These are phyloP conservation scores for Drosophila micromelanica DNA, from an alignment of 1,140 invertebrate species.

Conservation along the genomic window DNA sequence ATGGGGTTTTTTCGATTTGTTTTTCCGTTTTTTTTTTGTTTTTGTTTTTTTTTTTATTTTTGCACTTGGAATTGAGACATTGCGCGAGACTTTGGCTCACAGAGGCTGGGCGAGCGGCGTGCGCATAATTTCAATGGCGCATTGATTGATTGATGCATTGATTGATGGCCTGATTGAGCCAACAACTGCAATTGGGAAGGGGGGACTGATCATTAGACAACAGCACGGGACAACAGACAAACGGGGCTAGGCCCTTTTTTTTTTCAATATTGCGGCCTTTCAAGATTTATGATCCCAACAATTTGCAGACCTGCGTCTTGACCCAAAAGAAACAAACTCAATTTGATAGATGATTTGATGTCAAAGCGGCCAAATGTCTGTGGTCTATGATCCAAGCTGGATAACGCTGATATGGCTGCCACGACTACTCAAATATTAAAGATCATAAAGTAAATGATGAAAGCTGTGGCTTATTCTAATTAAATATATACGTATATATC, in stretches of 20 bases:
- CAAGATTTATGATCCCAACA: constrained; percentile 38
- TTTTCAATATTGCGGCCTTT: not conserved
- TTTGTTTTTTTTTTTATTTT: constrained; percentile 2
- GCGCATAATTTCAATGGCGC: constrained; percentile 64
- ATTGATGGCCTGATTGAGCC: constrained; percentile 18
- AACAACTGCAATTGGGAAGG: constrained; percentile 29
- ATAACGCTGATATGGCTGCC: too few relatives aligned
- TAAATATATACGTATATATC: too few relatives aligned
- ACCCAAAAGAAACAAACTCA: constrained; percentile 32
- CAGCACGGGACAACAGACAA: not conserved
- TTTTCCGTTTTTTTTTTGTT: constrained; percentile 16
- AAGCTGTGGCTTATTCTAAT: too few relatives aligned
- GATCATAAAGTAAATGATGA: too few relatives aligned
- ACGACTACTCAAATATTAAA: too few relatives aligned
- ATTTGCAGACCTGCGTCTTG: constrained; percentile 18
- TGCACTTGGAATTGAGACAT: constrained; percentile 36
- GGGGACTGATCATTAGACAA: constrained; percentile 35
- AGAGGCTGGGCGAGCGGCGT: constrained; percentile 31
- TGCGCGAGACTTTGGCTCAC: constrained; percentile 20
- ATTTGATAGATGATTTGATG: constrained; percentile 8
- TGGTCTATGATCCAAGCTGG: not conserved
- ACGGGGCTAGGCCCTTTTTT: not conserved
- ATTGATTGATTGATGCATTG: constrained; percentile 51
- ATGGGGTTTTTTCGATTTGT: constrained; percentile 8
- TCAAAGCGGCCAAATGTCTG: not conserved